A percentile compares a stretch with the other conserved stretches of the same genome.
Evolutionary conservation across 1,140 invertebrate genomes (phyloP).

Genomic region (Thaumatotibia leucotreta): DNA sequence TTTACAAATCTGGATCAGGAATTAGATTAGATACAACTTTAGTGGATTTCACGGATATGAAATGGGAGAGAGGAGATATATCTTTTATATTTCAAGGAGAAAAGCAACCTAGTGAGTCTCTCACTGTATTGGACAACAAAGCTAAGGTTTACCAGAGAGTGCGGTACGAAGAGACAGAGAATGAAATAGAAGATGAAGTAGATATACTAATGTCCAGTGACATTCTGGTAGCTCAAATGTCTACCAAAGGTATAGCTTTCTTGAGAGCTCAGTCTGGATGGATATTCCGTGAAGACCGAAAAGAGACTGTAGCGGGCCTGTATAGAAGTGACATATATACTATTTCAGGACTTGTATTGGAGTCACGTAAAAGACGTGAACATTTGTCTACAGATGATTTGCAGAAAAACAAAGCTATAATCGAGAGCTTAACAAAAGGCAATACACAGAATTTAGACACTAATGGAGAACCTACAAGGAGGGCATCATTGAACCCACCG

Average conservation of each 20-base stretch:
- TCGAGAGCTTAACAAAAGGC: slow-evolving; percentile 94
- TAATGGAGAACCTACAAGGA: slow-evolving; percentile 78
- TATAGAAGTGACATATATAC: slow-evolving; percentile 96
- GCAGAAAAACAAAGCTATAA: slow-evolving; percentile 96
- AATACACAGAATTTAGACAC: slow-evolving; percentile 79
- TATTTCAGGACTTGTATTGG: slow-evolving; percentile 93
- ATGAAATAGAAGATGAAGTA: slow-evolving; percentile 97
- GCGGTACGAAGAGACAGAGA: slow-evolving; percentile 91
- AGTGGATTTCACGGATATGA: slow-evolving; percentile 96
- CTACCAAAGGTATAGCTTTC: slow-evolving; percentile 96
- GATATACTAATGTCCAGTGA: slow-evolving; percentile 98
- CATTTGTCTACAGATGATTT: slow-evolving; percentile 96
- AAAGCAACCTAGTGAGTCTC: slow-evolving; percentile 84
- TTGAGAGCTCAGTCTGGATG: slow-evolving; percentile 94
- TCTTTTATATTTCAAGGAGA: slow-evolving; percentile 97
- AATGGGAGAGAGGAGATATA: slow-evolving; percentile 97
- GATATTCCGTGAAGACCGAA: slow-evolving; percentile 95
- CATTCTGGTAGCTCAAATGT: slow-evolving; percentile 96
- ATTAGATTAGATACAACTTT: slow-evolving; percentile 97
- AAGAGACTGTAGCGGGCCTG: slow-evolving; percentile 92
- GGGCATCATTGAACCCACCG: slow-evolving; percentile 90
- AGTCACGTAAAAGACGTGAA: slow-evolving; percentile 95
- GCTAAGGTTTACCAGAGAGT: slow-evolving; percentile 93
- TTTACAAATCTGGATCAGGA: slow-evolving; percentile 94
- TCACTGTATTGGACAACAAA: slow-evolving; percentile 96